Base-by-base conservation (phyloP, 2,113 vertebrate species). In the Ornithorhynchus anatinus region DNA sequence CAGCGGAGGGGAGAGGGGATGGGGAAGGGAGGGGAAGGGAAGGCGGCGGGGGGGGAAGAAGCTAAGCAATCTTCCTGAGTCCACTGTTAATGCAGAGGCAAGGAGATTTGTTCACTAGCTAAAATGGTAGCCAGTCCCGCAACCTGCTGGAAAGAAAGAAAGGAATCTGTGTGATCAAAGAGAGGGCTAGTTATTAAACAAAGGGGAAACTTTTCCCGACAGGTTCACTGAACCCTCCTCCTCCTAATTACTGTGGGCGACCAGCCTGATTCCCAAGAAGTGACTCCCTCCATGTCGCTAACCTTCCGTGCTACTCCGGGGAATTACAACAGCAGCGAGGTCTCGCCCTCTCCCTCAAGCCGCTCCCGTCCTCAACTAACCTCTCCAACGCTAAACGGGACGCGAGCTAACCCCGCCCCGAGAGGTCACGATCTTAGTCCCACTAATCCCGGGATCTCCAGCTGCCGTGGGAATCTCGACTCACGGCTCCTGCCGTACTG, bases 401-500 rank as follows among this genome's bases (percentile, higher is more conserved):
- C 3, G 0, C 4, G 47, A 9, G 7, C 7, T 37, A 2, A 14
- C 27, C 63, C 13, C n/a, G 33, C 62, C 57, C 22, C 60, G 57
- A 53, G 23, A 47, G 54, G 70, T 59, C 69, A 75, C 1, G 16
- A 27, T 27, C 31, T 50, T 27, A 50, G 31, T 27, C 25, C 47
- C 11, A 29, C 51, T 35, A 23, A 7, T 48, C 47, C 58, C 44
- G 63, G 36, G 22, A 11, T 10, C 43, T 56, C 57, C 11, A 66
- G 16, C 8, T 1, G 15, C 4, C 20, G 43, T 3, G 16, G 47
- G 1, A 10, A 32, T 56, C 31, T 77, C 31, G 2, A 9, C 42
- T n/a, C 50, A 43, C 8, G 50, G 64, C 61, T 85, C 69, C 52
- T 68, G 86, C 43, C 66, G 66, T 42, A 86, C 77, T 63, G 50